These are phyloP conservation scores for Heliothis subflexa DNA, from an alignment of 1,140 invertebrate genomes.

Conservation along the genomic window DNA sequence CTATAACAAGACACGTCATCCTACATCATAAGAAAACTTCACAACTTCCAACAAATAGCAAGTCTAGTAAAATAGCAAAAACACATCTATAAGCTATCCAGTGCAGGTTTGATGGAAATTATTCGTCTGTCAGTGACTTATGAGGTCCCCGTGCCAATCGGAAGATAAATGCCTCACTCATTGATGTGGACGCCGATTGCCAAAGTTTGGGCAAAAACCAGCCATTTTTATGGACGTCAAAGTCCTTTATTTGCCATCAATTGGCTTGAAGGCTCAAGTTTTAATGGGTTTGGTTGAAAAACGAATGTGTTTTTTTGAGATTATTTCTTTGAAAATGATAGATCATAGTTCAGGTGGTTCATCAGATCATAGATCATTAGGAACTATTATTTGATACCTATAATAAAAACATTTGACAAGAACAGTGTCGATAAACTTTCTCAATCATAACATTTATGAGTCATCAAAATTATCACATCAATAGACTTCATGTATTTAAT, in stretches of 20 bases:
- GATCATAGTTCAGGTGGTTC: too few species aligned
- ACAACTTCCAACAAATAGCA: conserved; percentile 1
- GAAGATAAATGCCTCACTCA: conserved; percentile 47
- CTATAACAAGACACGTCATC: not conserved
- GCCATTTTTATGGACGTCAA: conserved; percentile 19
- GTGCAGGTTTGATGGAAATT: conserved; percentile 32
- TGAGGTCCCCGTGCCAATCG: conserved; percentile 40
- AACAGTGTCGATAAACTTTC: too few species aligned
- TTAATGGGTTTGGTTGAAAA: not conserved
- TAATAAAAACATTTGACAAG: too few species aligned
- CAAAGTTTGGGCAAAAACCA: conserved; percentile 24
- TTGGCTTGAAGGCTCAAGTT: not conserved
- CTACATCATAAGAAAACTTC: conserved; percentile 14
- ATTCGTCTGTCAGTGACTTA: conserved; percentile 52
- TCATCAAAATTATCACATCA: too few species aligned
- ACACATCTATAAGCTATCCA: conserved; percentile 18
- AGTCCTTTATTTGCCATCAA: conserved; percentile 11
- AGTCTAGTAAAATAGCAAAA: conserved; percentile 30
- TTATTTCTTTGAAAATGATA: not conserved
- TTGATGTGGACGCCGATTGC: conserved; percentile 30
- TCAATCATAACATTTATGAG: too few species aligned
- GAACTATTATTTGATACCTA: too few species aligned
- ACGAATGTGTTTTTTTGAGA: too few species aligned
- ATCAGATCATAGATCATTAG: too few species aligned
- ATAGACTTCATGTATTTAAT: not conserved